These are phyloP conservation scores for Metellina segmentata DNA, from an alignment of 2,888 invertebrate genomes.

Conservation along the genomic window DNA sequence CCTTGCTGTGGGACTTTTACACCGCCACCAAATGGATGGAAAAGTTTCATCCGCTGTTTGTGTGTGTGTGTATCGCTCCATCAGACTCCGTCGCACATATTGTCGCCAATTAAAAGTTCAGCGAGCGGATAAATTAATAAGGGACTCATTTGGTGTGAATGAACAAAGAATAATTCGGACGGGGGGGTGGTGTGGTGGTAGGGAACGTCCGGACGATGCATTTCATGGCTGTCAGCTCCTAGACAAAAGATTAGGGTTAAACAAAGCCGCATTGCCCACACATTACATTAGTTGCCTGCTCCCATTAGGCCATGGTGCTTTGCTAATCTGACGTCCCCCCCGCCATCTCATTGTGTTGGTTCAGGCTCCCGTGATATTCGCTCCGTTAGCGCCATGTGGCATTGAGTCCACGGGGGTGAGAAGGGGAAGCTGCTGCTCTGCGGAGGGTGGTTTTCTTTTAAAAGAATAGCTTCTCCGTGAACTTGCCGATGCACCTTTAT, in stretches of 20 bases:
- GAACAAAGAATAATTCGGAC: constrained; percentile 58
- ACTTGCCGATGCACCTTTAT: constrained; percentile 70
- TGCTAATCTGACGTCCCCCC: constrained; percentile 66
- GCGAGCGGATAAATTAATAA: constrained; percentile 72
- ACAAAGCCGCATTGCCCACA: constrained; percentile 72
- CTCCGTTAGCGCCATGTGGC: constrained; percentile 75
- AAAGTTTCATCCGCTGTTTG: constrained; percentile 6
- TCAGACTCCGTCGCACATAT: constrained; percentile 49
- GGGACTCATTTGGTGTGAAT: constrained; percentile 64
- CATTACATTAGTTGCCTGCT: constrained; percentile 72
- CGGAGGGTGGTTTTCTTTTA: constrained; percentile 3
- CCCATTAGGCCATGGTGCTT: constrained; percentile 59
- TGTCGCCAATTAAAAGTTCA: constrained; percentile 75
- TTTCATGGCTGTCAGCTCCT: constrained; percentile 71
- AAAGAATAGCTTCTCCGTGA: constrained; percentile 65
- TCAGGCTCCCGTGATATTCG: constrained; percentile 48
- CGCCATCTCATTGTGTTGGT: constrained; percentile 50
- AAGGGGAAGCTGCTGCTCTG: neutral
- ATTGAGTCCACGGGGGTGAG: constrained; percentile 58
- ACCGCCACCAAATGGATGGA: constrained; percentile 43
- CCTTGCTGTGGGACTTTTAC: neutral
- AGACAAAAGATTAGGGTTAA: constrained; percentile 76
- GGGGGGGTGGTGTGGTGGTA: too few relatives aligned
- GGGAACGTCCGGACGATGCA: constrained; percentile 65
- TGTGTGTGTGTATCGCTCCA: constrained; percentile 30